Evolutionary conservation across 2,113 vertebrate genomes (phyloP).

Genomic region (Lophura nycthemera): DNA sequence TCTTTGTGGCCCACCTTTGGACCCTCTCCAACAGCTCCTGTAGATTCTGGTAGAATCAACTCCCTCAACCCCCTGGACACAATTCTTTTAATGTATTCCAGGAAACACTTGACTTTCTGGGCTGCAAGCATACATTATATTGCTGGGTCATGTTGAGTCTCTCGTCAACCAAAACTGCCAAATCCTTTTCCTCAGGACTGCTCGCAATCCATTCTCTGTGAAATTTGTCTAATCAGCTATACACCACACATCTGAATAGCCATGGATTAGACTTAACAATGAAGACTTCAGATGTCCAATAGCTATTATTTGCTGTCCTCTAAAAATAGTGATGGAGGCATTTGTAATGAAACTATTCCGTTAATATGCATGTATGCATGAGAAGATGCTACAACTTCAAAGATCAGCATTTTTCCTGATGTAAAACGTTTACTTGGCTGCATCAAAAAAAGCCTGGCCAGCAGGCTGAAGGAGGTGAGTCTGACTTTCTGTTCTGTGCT

Average conservation of each 20-base stretch:
- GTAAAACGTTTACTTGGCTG: neutral
- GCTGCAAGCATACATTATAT: neutral
- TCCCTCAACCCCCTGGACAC: neutral
- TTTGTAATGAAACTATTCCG: neutral
- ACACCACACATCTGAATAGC: neutral
- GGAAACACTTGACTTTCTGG: neutral
- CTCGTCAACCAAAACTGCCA: neutral
- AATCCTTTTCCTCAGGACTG: neutral
- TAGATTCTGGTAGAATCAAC: neutral
- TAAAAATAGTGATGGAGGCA: neutral
- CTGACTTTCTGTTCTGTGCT: too few relatives aligned
- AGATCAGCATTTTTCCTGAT: neutral
- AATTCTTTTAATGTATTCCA: neutral
- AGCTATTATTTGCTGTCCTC: neutral
- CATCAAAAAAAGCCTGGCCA: too few relatives aligned
- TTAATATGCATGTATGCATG: neutral
- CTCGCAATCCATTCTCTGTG: neutral
- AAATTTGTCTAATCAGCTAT: neutral
- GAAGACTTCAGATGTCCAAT: neutral
- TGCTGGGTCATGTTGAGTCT: neutral
- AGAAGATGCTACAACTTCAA: neutral
- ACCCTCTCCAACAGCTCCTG: too few relatives aligned
- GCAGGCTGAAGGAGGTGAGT: too few relatives aligned
- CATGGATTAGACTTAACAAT: neutral
- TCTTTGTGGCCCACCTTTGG: too few relatives aligned